Evolutionary conservation across 2,888 invertebrate genomes (phyloP), one percentile per base, ranked within the genome.

Genomic region (Oscheius onirici): DNA sequence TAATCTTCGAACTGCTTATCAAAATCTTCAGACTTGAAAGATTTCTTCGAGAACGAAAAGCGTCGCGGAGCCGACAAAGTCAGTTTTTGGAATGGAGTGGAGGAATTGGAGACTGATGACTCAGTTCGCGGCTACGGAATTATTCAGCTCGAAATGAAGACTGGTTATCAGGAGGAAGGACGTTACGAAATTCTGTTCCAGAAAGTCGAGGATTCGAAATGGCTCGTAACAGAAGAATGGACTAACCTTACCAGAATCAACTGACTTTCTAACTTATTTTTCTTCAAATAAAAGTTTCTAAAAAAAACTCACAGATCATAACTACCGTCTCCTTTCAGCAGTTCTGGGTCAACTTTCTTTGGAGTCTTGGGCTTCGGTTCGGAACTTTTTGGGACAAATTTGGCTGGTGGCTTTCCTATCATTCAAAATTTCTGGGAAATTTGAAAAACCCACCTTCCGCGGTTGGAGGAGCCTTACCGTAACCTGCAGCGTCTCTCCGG

Each of bases 401-500:
- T 58, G 1, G n/a, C 24, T 26, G 24, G 26, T 55, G n/a, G 22
- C 13, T 34, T 34, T 2, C 15, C 26, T 55, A 55, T 6, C 3
- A 34, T 55, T 26, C 2, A 11, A 11, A 2, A 3, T 13, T 1
- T 15, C 5, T 20, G 13, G 3, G 3, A 20, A 17, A 3, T 26
- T 34, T 15, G 28, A 55, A 26, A 24, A 46, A 46, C 20, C 13
- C 8, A 46, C 20, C 20, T 46, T 46, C 20, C 3, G 46, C 20
- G 5, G 46, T 46, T 13, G 41, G 41, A 24, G 58, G 20, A 20
- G 41, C 69, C 49, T 57, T 67, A 44, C 67, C 74, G 17, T 69
- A 46, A 34, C 74, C 74, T 24, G 71, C 76, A 3, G 73, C 73
- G 46, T 75, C 68, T 41, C 76, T 8, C 24, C 78, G 63, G 44